Evolutionary conservation across 2,797 vertebrate species (phyloP).

Genomic region (Capromys pilorides): DNA sequence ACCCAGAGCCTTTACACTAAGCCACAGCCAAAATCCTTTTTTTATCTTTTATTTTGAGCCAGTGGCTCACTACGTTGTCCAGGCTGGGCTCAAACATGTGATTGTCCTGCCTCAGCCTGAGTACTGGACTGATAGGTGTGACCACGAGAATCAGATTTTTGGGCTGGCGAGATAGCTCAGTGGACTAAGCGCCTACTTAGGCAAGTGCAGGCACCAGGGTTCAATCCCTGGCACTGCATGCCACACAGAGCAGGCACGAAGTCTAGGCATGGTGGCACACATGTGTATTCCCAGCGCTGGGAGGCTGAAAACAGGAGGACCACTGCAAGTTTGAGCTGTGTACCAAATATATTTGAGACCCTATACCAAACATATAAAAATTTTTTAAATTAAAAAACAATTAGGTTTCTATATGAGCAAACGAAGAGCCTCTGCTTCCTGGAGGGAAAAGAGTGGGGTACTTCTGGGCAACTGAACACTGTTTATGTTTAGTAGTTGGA

Average conservation of each 20-base stretch:
- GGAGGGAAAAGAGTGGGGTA: neutral
- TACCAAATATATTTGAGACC: too few species aligned
- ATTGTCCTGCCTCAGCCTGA: neutral
- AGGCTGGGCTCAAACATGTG: neutral
- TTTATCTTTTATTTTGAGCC: neutral
- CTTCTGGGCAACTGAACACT: slow-evolving; percentile 18
- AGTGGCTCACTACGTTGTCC: neutral
- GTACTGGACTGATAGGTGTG: neutral
- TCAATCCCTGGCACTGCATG: too few species aligned
- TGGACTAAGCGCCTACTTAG: too few species aligned
- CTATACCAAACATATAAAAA: too few species aligned
- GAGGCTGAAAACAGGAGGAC: too few species aligned
- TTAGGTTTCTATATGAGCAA: neutral
- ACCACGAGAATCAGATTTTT: neutral
- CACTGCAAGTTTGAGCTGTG: too few species aligned
- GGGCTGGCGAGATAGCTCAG: too few species aligned
- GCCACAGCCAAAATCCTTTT: neutral
- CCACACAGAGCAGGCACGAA: too few species aligned
- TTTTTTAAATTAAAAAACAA: too few species aligned
- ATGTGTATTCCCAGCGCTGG: too few species aligned
- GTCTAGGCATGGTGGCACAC: too few species aligned
- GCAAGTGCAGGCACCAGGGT: too few species aligned
- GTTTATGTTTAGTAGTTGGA: neutral
- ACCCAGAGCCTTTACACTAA: neutral
- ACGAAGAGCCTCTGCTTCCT: neutral